Percentiles rank a stretch among this genome's conserved stretches.
Conservation (phyloP, 2,797 vertebrate genomes). For the Melanotaenia maccullochi region DNA sequence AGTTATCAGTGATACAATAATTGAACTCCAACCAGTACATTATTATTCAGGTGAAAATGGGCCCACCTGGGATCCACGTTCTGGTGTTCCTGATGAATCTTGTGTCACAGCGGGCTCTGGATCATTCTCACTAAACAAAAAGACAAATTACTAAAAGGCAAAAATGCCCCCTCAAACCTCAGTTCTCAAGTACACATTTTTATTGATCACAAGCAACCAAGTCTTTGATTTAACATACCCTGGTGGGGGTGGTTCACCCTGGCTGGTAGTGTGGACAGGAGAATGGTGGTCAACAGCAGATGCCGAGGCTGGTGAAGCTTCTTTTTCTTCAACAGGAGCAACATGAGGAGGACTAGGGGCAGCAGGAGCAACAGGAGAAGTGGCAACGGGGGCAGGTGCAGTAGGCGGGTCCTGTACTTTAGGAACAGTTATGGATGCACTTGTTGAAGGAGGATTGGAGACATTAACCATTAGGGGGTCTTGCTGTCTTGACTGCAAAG, state of each 20-base stretch:
- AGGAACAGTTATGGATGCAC: neutral
- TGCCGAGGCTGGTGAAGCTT: slow-evolving; percentile 42
- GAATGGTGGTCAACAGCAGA: slow-evolving; percentile 57
- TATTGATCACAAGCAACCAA: neutral
- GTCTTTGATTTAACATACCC: slow-evolving; percentile 56
- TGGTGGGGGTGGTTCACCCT: slow-evolving; percentile 73
- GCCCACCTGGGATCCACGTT: slow-evolving; percentile 63
- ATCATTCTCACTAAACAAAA: slow-evolving; percentile 59
- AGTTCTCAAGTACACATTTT: neutral
- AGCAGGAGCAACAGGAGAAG: slow-evolving; percentile 21
- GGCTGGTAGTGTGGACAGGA: slow-evolving; percentile 54
- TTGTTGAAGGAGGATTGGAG: slow-evolving; percentile 33
- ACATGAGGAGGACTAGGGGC: slow-evolving; percentile 46
- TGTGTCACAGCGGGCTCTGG: slow-evolving; percentile 46
- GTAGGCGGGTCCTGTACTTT: slow-evolving; percentile 35
- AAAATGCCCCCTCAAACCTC: neutral
- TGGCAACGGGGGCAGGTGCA: neutral
- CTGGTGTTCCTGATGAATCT: slow-evolving; percentile 41
- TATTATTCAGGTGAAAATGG: neutral
- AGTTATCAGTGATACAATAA: neutral
- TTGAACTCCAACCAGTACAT: neutral
- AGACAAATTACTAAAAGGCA: neutral
- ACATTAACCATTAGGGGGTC: slow-evolving; percentile 87
- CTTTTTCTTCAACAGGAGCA: slow-evolving; percentile 43
- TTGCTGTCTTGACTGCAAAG: slow-evolving; percentile 89